Percentiles rank a stretch among this genome's conserved stretches.
These are phyloP conservation scores for Lacerta viridis DNA, from an alignment of 2,797 vertebrate species.

Conservation along the genomic window DNA sequence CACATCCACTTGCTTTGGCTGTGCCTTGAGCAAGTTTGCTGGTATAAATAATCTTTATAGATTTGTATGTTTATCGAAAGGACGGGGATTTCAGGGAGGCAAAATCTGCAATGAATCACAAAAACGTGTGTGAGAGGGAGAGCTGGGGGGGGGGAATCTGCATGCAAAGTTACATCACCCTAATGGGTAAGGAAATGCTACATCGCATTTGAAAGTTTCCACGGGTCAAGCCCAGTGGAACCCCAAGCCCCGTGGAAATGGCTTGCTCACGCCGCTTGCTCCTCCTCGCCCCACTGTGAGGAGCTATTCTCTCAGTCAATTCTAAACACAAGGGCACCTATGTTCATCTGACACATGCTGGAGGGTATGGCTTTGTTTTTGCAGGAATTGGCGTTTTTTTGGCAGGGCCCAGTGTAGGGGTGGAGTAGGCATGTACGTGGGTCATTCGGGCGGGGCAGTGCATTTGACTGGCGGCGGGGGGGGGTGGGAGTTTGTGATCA, in stretches of 20 bases:
- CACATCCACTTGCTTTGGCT: not conserved
- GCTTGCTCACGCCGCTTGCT: not conserved
- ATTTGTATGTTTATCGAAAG: not conserved
- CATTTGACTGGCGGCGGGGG: not conserved
- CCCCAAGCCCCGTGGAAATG: not conserved
- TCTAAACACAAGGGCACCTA: not conserved
- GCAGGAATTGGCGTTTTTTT: constrained; percentile 29
- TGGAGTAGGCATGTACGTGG: not conserved
- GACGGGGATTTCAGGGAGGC: not conserved
- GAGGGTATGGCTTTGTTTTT: constrained; percentile 18
- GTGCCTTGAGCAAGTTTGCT: not conserved
- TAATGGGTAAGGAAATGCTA: not conserved
- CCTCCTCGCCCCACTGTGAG: constrained; percentile 32
- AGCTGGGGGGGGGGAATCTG: no score
- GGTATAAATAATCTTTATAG: not conserved
- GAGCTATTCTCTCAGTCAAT: constrained; percentile 37
- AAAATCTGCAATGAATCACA: not conserved
- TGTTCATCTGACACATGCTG: constrained; percentile 9
- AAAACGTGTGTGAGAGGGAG: not conserved
- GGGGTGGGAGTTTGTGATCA: not conserved
- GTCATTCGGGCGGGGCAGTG: not conserved
- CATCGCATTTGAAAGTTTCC: not conserved
- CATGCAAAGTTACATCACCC: not conserved
- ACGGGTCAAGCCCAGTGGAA: no score
- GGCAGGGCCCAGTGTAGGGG: not conserved